Conservation (phyloP, 2,888 invertebrate species). For the Hirudinaria manillensis region DNA sequence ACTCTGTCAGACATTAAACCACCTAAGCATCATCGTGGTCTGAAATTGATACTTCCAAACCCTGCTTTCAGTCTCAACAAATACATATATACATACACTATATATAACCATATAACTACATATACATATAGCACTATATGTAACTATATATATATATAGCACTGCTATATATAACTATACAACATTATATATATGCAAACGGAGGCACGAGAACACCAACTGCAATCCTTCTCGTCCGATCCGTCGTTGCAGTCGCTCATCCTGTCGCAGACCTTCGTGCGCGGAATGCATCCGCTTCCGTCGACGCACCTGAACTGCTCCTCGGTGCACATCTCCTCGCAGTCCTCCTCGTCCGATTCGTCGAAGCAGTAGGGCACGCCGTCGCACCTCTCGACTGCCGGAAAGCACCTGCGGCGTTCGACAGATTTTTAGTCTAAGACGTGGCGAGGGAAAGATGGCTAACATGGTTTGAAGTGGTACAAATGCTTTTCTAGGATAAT, state of each 20-base stretch:
- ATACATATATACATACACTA: too few relatives aligned
- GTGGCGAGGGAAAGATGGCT: too few relatives aligned
- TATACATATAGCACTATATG: too few relatives aligned
- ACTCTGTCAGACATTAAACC: background rate
- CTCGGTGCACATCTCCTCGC: slow-evolving; percentile 29
- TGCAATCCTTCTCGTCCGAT: slow-evolving; percentile 36
- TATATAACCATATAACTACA: too few relatives aligned
- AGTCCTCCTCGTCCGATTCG: slow-evolving; percentile 34
- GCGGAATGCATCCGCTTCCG: slow-evolving; percentile 28
- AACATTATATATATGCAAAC: background rate
- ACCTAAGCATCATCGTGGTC: background rate
- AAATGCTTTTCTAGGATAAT: too few relatives aligned
- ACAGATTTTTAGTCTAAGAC: too few relatives aligned
- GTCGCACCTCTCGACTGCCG: slow-evolving; percentile 34
- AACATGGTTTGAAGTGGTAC: too few relatives aligned
- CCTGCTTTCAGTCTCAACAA: background rate
- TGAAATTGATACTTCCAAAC: background rate
- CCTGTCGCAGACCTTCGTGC: slow-evolving; percentile 32
- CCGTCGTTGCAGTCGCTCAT: slow-evolving; percentile 37
- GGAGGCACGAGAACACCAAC: background rate
- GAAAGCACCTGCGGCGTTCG: too few relatives aligned
- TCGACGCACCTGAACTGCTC: slow-evolving; percentile 36
- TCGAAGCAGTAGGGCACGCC: slow-evolving; percentile 34
- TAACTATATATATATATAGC: too few relatives aligned
- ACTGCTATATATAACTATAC: background rate